A percentile compares a stretch with the other conserved stretches of the same genome.
These are phyloP conservation scores for Auanema sp. DNA, from an alignment of 2,888 invertebrate genomes.

Conservation along the genomic window DNA sequence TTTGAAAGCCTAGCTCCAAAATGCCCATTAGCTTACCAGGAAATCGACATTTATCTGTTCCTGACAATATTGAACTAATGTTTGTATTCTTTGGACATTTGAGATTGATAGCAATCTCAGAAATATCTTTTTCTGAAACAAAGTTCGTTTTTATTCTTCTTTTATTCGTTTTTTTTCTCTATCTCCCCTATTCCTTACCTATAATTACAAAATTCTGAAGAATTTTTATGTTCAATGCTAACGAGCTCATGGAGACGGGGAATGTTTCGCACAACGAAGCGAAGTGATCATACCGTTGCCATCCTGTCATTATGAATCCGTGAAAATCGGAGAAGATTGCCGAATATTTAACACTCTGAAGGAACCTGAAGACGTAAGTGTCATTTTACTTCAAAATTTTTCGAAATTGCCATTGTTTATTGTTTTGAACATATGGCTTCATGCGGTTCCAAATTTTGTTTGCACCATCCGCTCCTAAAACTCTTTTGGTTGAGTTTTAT, in stretches of 20 bases:
- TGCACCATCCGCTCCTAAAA: conserved; percentile 46
- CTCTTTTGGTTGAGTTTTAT: background rate
- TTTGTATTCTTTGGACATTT: conserved; percentile 40
- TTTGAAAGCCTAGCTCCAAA: background rate
- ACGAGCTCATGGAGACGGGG: conserved; percentile 47
- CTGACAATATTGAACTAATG: conserved; percentile 32
- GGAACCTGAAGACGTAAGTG: conserved; percentile 17
- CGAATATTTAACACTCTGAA: conserved; percentile 38
- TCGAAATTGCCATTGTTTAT: conserved; percentile 36
- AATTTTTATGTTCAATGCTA: conserved; percentile 39
- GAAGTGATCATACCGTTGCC: conserved; percentile 54
- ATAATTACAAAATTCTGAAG: conserved; percentile 38
- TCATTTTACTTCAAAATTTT: conserved; percentile 2
- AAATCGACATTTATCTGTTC: conserved; percentile 41
- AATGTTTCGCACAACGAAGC: conserved; percentile 44
- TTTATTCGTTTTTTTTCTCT: too few relatives aligned
- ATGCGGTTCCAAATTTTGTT: conserved; percentile 39
- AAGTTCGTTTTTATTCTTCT: background rate
- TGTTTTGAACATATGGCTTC: conserved; percentile 46
- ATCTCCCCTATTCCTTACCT: conserved; percentile 19
- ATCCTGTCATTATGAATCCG: conserved; percentile 47
- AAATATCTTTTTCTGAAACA: conserved; percentile 23
- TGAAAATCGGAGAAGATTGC: conserved; percentile 34
- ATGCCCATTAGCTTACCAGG: conserved; percentile 25
- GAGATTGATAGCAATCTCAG: conserved; percentile 20